Base-by-base conservation (phyloP, 2,888 invertebrate genomes). In the Eucera pruinosa region DNA sequence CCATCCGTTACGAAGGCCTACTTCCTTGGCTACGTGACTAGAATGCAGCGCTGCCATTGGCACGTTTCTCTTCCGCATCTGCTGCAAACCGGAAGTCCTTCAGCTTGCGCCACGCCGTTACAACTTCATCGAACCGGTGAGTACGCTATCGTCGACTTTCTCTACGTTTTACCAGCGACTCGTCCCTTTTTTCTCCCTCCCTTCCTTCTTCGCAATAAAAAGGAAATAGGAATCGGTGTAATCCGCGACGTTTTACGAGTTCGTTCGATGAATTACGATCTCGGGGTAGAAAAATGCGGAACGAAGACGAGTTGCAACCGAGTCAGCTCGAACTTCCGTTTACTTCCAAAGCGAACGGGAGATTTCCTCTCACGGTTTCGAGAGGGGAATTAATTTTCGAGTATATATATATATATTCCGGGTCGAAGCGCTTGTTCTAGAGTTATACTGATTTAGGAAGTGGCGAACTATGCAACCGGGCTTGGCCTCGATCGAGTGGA, bases 161-260 rank as follows among this genome's bases (percentile, higher is more conserved):
- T 41, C n/a, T 9, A 43, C 69, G 61, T 73, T 73, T 73, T 48
- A 73, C 33, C 71, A 55, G 47, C 18, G 6, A 13, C 15, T 27
- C 15, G n/a, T 33, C 15, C 27, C 15, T 41, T 25, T 30, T 30
- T 11, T 3, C 1, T n/a, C 36, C 2, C 7, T 25, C 2, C 7
- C 15, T n/a, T 30, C 27, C 3, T 15, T 43, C 41, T 25, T 27
- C 36, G 60, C 70, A 39, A 66, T 72, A 75, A 72, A 72, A 65
- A 58, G 50, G 33, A 9, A 27, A n/a, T 36, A 41, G 33, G 15
- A 70, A 74, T 74, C 71, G 36, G 52, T n/a, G 72, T 47, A 39
- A 13, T n/a, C 41, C 5, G 62, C 15, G n/a, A 18, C 50, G 45
- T 60, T 75, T 75, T 72, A 72, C 72, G 62, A 64, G 33, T 18